Base-by-base conservation (phyloP, 2,888 invertebrate genomes). In the Shargacucullia verbasci region DNA sequence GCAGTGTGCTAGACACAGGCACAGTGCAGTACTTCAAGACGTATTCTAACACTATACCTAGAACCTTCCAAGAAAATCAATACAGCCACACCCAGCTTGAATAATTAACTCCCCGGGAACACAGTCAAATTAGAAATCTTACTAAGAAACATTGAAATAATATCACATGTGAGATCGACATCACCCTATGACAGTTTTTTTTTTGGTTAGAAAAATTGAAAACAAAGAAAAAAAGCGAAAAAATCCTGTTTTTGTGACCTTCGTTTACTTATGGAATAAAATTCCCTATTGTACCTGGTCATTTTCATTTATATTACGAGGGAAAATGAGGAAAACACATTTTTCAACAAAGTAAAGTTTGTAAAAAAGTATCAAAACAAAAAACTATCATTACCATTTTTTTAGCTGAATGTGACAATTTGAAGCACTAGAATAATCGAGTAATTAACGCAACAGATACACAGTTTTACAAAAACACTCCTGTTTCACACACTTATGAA, bases 351-450 rank as follows among this genome's bases (percentile, higher is more conserved):
- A 85, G 88, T 86, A 84, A 89, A 90, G 87, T 91, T 91, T 81
- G 86, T 90, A 90, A 94, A 94, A 92, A 94, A 92, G 93, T 94
- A 94, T 92, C 94, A 94, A 94, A 94, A 94, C 94, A 94, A 94
- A 94, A 94, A 94, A 94, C 92, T 91, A 91, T 92, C 92, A 90
- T 93, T 94, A 94, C 94, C 94, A 94, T 94, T 94, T 94, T 94
- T 92, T 84, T 73, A 70, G 77, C 76, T 72, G 81, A 84, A 81
- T 78, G 73, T 70, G 70, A 68, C 57, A 78, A 75, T 73, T 72
- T 66, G 52, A 58, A 70, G 59, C 68, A 72, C 77, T 73, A 43
- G 43, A 49, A 59, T 58, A 35, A 58, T 59, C 44, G 39, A 62
- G 52, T 56, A 73, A 67, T 55, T 66, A 50, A 55, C 61, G 71